A percentile compares a stretch with the other conserved stretches of the same genome.
Conservation (phyloP, 2,888 invertebrate species). For the Lithophane socia region DNA sequence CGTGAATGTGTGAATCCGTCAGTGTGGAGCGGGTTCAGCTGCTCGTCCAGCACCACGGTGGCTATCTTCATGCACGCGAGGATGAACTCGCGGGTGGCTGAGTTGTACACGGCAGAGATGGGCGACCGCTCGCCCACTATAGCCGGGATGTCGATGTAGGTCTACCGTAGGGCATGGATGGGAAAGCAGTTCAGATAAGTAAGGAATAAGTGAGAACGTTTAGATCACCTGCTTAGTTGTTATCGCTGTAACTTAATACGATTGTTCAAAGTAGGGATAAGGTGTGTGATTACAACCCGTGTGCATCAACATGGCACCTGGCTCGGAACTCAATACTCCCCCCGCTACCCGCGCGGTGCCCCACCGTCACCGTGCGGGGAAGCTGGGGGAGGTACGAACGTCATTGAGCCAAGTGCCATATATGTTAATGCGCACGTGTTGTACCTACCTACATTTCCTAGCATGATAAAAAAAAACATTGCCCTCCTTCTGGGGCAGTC, state of each 20-base stretch:
- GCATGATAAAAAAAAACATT: background rate
- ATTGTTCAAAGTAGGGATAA: background rate
- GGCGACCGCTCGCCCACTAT: conserved; percentile 91
- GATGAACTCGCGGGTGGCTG: conserved; percentile 91
- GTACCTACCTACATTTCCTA: background rate
- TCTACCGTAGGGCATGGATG: conserved; percentile 79
- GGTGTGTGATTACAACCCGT: background rate
- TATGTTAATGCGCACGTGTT: no score
- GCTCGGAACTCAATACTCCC: no score
- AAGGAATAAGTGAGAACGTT: background rate
- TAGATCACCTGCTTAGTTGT: background rate
- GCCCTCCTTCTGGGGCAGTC: no score
- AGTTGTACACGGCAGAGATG: conserved; percentile 92
- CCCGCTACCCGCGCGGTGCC: no score
- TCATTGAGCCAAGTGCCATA: no score
- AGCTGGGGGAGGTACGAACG: no score
- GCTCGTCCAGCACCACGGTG: conserved; percentile 92
- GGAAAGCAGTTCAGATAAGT: background rate
- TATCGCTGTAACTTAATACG: background rate
- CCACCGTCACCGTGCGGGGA: no score
- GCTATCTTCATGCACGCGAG: conserved; percentile 92
- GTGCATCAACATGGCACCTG: no score
- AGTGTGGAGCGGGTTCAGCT: conserved; percentile 92
- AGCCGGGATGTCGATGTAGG: conserved; percentile 92
- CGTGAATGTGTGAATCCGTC: conserved; percentile 94